phyloP scores from a whole-genome alignment of 2,888 invertebrate genomes.

The Mimas tiliae region DNA sequence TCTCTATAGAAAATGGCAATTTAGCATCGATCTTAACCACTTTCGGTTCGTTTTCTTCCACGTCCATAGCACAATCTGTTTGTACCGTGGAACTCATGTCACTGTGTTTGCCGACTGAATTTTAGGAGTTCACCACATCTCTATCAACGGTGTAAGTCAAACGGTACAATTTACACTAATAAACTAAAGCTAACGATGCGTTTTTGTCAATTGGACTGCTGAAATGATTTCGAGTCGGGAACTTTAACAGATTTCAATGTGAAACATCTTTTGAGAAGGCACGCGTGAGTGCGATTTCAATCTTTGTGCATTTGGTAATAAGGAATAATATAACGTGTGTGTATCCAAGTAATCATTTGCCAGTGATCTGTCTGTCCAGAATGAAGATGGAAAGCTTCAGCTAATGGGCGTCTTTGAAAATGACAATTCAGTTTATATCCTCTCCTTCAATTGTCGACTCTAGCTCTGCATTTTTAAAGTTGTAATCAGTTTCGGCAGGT shows the following conservation, averaged over 20 bases:
- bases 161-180: constrained; percentile 71
- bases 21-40: constrained; percentile 61
- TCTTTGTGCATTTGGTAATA: not conserved
- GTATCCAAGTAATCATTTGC: constrained; percentile 43
- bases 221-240: constrained; percentile 65
- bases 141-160: constrained; percentile 23
- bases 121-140: constrained; percentile 21
- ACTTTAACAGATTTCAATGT: constrained; percentile 76
- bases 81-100: constrained; percentile 33
- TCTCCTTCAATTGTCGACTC: constrained; percentile 33
- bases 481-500: constrained; percentile 36
- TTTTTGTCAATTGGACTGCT: constrained; percentile 80
- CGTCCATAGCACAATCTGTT: constrained; percentile 48
- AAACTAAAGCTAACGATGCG: constrained; percentile 67
- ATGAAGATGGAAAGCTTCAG: constrained; percentile 78
- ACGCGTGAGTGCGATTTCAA: not conserved
- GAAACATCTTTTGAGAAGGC: constrained; percentile 55
- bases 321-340: constrained; percentile 17
- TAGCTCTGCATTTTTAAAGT: constrained; percentile 37
- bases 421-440: constrained; percentile 69
- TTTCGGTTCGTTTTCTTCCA: constrained; percentile 53
- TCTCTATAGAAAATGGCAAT: constrained; percentile 76
- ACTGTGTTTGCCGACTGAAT: constrained; percentile 15
- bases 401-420: constrained; percentile 81
- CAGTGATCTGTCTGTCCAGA: constrained; percentile 59